Evolutionary conservation across 2,113 vertebrate genomes (phyloP).

Genomic region (Odobenus rosmarus): DNA sequence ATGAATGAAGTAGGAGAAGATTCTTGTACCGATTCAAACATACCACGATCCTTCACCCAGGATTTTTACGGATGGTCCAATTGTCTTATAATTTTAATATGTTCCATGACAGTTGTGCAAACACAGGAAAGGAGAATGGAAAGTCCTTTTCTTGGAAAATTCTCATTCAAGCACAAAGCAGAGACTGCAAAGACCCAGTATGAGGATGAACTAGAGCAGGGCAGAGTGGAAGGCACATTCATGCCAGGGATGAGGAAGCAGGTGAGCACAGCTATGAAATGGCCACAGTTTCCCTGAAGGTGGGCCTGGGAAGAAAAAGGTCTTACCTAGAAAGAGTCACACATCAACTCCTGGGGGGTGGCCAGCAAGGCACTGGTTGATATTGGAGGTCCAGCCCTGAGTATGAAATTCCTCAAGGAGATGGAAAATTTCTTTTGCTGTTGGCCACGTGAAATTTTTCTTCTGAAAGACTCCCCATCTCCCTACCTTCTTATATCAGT

Average conservation of each 20-base stretch:
- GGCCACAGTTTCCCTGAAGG: neutral
- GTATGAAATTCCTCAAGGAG: neutral
- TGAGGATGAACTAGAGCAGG: neutral
- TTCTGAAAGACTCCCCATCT: neutral
- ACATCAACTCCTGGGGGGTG: too few species aligned
- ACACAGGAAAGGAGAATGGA: neutral
- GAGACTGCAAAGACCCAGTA: neutral
- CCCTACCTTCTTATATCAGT: neutral
- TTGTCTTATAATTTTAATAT: neutral
- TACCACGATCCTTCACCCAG: neutral
- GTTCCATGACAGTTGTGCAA: neutral
- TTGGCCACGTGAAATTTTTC: neutral
- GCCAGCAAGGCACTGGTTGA: too few species aligned
- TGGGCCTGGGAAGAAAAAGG: neutral
- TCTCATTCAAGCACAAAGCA: neutral
- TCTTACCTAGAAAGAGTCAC: neutral
- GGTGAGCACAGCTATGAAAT: neutral
- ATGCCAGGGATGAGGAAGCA: too few species aligned
- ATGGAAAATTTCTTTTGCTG: neutral
- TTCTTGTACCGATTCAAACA: neutral
- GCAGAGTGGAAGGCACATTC: neutral
- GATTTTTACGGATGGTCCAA: neutral
- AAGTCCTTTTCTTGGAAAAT: neutral
- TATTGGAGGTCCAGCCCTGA: neutral
- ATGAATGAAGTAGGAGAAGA: neutral